Percentiles rank a stretch among this genome's conserved stretches.
Evolutionary conservation across 1,140 invertebrate species (phyloP).

Genomic region (Lasioglossum albipes): DNA sequence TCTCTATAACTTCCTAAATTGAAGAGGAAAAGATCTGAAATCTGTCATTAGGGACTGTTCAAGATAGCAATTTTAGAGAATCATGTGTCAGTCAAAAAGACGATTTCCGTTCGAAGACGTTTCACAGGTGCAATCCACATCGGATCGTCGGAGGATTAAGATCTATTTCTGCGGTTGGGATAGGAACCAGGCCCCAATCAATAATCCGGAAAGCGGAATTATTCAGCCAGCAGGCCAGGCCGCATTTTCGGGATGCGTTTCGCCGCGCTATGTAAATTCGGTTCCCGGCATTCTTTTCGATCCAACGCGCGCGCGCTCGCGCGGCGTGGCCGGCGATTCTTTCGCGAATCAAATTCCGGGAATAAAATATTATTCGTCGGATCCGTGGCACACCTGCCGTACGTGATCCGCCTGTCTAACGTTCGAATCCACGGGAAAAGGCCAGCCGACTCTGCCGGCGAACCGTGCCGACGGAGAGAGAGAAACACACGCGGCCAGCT

Average conservation of each 20-base stretch:
- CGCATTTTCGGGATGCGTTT: slow-evolving; percentile 26
- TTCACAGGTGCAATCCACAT: not conserved
- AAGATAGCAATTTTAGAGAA: too few relatives aligned
- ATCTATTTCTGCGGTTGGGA: not conserved
- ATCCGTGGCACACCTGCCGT: slow-evolving; percentile 60
- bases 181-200: not conserved
- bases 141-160: not conserved
- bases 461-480: slow-evolving; percentile 31
- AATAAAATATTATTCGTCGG: slow-evolving; percentile 56
- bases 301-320: not conserved
- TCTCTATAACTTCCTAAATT: too few relatives aligned
- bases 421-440: slow-evolving; percentile 38
- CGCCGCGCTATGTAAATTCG: slow-evolving; percentile 30
- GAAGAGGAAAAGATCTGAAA: too few relatives aligned
- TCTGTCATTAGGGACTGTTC: too few relatives aligned
- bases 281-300: slow-evolving; percentile 44
- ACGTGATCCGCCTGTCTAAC: slow-evolving; percentile 66
- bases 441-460: slow-evolving; percentile 35
- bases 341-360: slow-evolving; percentile 54
- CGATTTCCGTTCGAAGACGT: too few relatives aligned
- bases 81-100: too few relatives aligned
- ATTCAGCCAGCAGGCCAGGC: not conserved
- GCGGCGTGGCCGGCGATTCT: slow-evolving; percentile 43
- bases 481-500: too few relatives aligned
- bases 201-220: slow-evolving; percentile 8